Base-by-base conservation (phyloP, 2,113 vertebrate species). In the Numenius arquata region DNA sequence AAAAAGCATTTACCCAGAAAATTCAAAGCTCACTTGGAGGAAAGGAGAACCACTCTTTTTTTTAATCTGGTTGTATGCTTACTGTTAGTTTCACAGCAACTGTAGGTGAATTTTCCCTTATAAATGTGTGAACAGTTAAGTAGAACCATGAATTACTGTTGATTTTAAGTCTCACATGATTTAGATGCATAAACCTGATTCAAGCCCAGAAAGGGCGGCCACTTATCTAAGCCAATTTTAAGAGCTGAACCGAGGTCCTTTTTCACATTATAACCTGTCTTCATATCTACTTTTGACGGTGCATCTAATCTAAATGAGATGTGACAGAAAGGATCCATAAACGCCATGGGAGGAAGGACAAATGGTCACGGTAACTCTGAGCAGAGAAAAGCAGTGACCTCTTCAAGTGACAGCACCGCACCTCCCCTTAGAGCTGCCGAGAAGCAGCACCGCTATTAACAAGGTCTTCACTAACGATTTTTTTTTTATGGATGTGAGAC, bases 1-100 rank as follows among this genome's bases (percentile, higher is more conserved):
- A 92, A 89, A 93, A 76, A 82, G 50, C n/a, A 38, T 80, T 90
- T 53, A 83, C 79, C 47, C 53, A 70, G 30, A 76, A 91, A 94
- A 94, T 73, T 66, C 43, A 36, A 85, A 93, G 34, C 18, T 91
- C 21, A 40, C 34, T 56, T 65, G 8, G 21, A 76, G 3, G 26
- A 90, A 90, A 83, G 34, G 90, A 76, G 36, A 53, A 66, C 2
- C 6, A 34, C 4, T 6, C 32, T 16, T 32, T 70, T 67, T 40
- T 5, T 48, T 56, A 2, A 65, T 38, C 32, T 40, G 22, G 9
- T 77, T 71, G 41, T 45, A 58, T 41, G 29, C 16, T 87, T 87
- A 52, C 36, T 45, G 16, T 32, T 71, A 56, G 78, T 82, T 89
- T 67, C 61, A 72, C 16, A 93, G 56, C 32, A 87, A 78, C 47